Evolutionary conservation across 1,140 invertebrate genomes (phyloP).

Genomic region (Pseudomyrmex pallidus): DNA sequence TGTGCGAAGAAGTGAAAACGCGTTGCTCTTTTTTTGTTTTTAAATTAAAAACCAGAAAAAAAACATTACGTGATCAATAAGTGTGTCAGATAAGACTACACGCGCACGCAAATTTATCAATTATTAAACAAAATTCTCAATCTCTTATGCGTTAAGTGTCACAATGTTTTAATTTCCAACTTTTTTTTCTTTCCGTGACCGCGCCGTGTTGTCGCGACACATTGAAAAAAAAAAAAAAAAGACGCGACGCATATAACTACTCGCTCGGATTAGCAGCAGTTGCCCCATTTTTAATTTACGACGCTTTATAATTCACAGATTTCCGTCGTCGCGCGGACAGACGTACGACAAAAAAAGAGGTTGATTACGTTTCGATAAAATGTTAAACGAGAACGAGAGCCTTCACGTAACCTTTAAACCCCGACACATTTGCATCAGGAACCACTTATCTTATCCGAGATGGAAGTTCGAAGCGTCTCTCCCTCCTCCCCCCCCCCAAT

Average conservation of each 20-base stretch:
- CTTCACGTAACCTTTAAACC: conserved; percentile 31
- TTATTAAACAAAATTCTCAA: neutral
- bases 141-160: neutral
- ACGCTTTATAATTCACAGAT: conserved; percentile 7
- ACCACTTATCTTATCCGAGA: conserved; percentile 41
- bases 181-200: neutral
- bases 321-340: neutral
- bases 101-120: neutral
- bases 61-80: neutral
- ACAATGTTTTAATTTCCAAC: neutral
- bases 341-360: no score
- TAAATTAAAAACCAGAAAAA: neutral
- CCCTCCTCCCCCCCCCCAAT: neutral
- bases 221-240: neutral
- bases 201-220: neutral
- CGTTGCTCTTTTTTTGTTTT: neutral
- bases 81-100: neutral
- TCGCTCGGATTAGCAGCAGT: neutral
- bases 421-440: conserved; percentile 26
- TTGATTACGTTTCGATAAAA: conserved; percentile 19
- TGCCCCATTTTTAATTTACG: conserved; percentile 29
- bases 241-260: neutral
- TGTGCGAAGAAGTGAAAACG: neutral
- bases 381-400: conserved; percentile 8
- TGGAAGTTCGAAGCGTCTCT: conserved; percentile 10